A percentile compares a stretch with the other conserved stretches of the same genome.
These are phyloP conservation scores for Notamacropus eugenii DNA, from an alignment of 2,797 vertebrate genomes.

Conservation along the genomic window DNA sequence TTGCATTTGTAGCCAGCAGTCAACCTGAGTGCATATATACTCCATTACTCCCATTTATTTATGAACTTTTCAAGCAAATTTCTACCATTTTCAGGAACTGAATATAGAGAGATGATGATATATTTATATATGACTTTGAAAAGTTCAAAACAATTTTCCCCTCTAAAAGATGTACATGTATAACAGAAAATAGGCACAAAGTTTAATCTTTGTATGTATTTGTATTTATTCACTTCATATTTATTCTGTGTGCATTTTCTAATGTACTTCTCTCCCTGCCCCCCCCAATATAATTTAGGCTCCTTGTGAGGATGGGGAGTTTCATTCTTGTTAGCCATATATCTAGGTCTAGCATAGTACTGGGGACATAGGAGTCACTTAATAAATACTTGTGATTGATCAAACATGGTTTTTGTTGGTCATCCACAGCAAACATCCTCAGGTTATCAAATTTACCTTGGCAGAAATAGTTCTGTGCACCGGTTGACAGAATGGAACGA, in stretches of 20 bases:
- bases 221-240: neutral
- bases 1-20: neutral
- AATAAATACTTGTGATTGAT: neutral
- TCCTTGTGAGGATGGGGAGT: neutral
- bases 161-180: neutral
- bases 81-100: neutral
- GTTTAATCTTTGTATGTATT: neutral
- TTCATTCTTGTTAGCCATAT: neutral
- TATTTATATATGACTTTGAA: neutral
- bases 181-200: neutral
- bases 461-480: neutral
- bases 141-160: neutral
- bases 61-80: neutral
- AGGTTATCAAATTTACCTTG: neutral
- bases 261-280: neutral
- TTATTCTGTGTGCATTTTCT: neutral
- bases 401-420: neutral
- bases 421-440: neutral
- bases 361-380: neutral
- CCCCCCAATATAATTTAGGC: neutral
- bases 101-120: neutral
- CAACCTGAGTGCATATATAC: neutral
- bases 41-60: neutral
- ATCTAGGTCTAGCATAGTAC: neutral
- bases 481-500: neutral